Percentiles rank a stretch among this genome's conserved stretches.
These are phyloP conservation scores for Chorisops tibialis DNA, from an alignment of 2,888 invertebrate genomes.

Conservation along the genomic window DNA sequence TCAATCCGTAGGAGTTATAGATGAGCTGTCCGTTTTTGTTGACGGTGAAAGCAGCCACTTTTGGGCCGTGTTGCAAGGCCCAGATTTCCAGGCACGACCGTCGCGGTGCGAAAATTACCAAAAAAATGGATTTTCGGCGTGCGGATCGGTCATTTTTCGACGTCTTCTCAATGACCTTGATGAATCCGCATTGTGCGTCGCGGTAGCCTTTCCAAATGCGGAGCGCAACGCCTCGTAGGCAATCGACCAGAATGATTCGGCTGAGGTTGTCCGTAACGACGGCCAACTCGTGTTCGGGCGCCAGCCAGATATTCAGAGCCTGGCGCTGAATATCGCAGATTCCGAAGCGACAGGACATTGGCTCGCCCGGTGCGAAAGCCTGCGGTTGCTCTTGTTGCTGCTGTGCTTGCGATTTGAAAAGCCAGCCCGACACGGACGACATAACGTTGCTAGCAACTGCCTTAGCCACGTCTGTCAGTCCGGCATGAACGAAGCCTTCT, in stretches of 20 bases:
- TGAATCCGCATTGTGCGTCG: slow-evolving; percentile 92
- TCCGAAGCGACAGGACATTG: slow-evolving; percentile 75
- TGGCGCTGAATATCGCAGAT: slow-evolving; percentile 75
- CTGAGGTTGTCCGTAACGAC: slow-evolving; percentile 84
- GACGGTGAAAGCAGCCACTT: slow-evolving; percentile 87
- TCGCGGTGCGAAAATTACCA: slow-evolving; percentile 90
- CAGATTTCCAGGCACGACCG: slow-evolving; percentile 92
- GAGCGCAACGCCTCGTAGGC: slow-evolving; percentile 71
- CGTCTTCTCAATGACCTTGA: slow-evolving; percentile 71
- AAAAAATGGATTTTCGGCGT: slow-evolving; percentile 65
- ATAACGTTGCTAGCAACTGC: slow-evolving; percentile 87
- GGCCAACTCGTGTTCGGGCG: slow-evolving; percentile 70
- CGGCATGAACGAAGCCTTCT: slow-evolving; percentile 79
- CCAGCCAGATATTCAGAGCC: slow-evolving; percentile 70
- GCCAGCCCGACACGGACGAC: slow-evolving; percentile 72
- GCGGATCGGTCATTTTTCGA: slow-evolving; percentile 34
- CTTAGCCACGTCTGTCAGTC: slow-evolving; percentile 86
- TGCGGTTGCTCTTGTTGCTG: slow-evolving; percentile 48
- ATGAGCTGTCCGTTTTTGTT: slow-evolving; percentile 78
- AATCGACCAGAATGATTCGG: slow-evolving; percentile 82
- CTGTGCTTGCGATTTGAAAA: slow-evolving; percentile 47
- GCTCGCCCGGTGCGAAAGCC: slow-evolving; percentile 54
- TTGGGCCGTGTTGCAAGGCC: slow-evolving; percentile 82
- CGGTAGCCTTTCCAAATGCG: slow-evolving; percentile 94
- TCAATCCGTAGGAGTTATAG: slow-evolving; percentile 75